Percentiles rank a stretch among this genome's conserved stretches.
Conservation (phyloP, 2,797 vertebrate genomes). For the Falco biarmicus region DNA sequence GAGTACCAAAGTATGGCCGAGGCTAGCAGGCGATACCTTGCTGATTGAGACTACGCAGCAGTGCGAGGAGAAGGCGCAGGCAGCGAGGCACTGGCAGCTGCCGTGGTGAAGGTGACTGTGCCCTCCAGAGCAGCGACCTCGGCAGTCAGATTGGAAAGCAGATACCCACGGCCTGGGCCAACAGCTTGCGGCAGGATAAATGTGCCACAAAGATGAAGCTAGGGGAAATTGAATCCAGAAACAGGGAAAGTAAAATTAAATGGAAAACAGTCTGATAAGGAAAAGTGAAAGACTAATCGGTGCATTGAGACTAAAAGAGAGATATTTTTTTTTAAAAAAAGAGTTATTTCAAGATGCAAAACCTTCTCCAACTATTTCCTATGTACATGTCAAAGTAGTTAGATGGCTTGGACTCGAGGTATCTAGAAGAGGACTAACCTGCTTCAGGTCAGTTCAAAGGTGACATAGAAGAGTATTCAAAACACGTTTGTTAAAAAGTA, state of each 20-base stretch:
- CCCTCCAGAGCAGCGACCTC: slow-evolving; percentile 32
- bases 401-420: background rate
- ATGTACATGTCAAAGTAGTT: background rate
- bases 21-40: background rate
- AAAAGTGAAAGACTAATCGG: background rate
- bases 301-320: background rate
- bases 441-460: slow-evolving; percentile 20
- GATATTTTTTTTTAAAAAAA: background rate
- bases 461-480: background rate
- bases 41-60: background rate
- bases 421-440: background rate
- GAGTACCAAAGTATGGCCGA: background rate
- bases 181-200: background rate
- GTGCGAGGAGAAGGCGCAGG: background rate
- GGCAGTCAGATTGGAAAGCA: slow-evolving; percentile 13
- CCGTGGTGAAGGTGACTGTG: background rate
- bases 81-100: background rate
- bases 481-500: background rate
- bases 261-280: background rate
- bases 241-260: slow-evolving; percentile 15
- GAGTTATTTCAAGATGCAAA: background rate
- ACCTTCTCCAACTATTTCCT: background rate
- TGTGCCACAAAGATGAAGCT: background rate
- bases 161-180: slow-evolving; percentile 12
- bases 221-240: slow-evolving; percentile 31